Conservation (phyloP, 2,888 invertebrate genomes). For the Papilio gigon region DNA sequence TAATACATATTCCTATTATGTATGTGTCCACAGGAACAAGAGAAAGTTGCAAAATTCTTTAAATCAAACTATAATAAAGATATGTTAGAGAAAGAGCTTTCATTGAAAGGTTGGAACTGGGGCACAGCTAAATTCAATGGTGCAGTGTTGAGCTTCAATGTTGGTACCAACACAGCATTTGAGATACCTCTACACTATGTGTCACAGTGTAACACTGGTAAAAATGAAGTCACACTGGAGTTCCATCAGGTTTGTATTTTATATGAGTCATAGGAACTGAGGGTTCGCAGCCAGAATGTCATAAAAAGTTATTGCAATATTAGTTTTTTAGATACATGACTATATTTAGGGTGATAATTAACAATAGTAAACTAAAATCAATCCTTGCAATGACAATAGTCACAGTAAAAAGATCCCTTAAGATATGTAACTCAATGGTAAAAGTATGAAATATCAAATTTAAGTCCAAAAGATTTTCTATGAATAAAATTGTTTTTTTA, state of each 20-base stretch:
- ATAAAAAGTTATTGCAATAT: too few relatives aligned
- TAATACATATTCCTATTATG: conserved; percentile 17
- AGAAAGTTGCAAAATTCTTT: conserved; percentile 95
- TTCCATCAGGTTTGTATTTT: conserved; percentile 90
- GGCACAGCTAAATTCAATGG: conserved; percentile 97
- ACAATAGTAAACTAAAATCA: too few relatives aligned
- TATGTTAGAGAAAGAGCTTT: conserved; percentile 94
- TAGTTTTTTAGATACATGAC: too few relatives aligned
- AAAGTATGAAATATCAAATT: background rate
- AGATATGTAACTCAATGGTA: background rate
- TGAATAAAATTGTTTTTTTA: background rate
- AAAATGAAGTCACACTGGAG: conserved; percentile 98
- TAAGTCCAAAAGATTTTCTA: background rate
- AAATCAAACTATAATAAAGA: conserved; percentile 91
- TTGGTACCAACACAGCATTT: conserved; percentile 92
- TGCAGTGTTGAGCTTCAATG: conserved; percentile 91
- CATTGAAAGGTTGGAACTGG: conserved; percentile 99
- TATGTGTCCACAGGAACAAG: conserved; percentile 92
- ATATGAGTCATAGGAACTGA: too few relatives aligned
- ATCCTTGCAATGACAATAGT: background rate
- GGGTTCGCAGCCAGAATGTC: too few relatives aligned
- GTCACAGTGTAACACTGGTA: conserved; percentile 96
- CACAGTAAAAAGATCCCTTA: background rate
- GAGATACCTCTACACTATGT: conserved; percentile 98
- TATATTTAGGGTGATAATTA: too few relatives aligned